Base-by-base conservation (phyloP, 64 coral and sea anemone species). In the Porites lutea region DNA sequence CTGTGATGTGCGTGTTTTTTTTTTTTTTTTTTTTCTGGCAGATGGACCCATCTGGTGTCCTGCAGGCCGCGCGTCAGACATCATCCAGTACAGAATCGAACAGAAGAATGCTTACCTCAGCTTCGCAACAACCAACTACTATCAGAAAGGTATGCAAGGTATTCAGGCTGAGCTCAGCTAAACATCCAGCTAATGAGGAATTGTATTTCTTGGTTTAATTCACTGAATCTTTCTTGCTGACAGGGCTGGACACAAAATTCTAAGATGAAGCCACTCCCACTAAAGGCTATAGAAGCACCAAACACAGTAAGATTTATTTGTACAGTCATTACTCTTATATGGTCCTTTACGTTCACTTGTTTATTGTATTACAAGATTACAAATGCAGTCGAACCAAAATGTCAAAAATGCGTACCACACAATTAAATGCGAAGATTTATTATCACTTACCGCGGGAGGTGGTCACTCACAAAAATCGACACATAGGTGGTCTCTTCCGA, bases 41-140 rank as follows among this genome's bases (percentile, higher is more conserved):
- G 95, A 94, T 97, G 95, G 95, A 97, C 83, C 92, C 88, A 15
- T 58, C 66, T 45, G 55, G 70, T 21, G 52, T 91, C 3, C 87
- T 37, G 27, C 27, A 93, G 8, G 21, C 81, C 13, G 88, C 92
- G 15, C 90, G 66, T 37, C 88, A 97, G 19, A 64, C 95, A 21
- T 82, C 82, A 8, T 49, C 90, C 27, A 37, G 27, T 37, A 88
- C 82, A 65, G 92, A 97, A 50, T 91, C 81, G 65, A 90, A 87
- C 22, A 90, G 66, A 88, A 23, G 72, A 68, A 48, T 75, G 15
- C 54, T 4, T 9, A 68, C 43, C 64, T 92, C 90, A 53, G 11
- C 82, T 45, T 14, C 13, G 0, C 59, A 68, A 54, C 72, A 27
- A 5, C 23, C 22, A 2, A 58, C 18, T 46, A 9, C 51, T 87